phyloP scores from a whole-genome alignment of 2,888 invertebrate species.

The Idaea dimidiata region DNA sequence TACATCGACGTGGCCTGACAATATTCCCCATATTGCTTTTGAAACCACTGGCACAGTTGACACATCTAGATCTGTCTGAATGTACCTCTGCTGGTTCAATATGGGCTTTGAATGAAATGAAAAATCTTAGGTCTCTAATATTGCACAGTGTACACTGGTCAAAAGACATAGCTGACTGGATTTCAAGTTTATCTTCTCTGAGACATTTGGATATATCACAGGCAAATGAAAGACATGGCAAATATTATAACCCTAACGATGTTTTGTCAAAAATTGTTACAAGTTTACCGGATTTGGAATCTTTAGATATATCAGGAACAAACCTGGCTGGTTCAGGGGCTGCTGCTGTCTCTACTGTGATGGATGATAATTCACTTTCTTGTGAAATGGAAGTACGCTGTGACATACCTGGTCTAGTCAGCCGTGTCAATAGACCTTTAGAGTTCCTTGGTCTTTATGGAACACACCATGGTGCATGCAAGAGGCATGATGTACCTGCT shows the following conservation, averaged over 20 bases:
- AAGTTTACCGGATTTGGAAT: conserved; percentile 87
- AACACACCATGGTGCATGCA: conserved; percentile 93
- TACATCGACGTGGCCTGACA: conserved; percentile 75
- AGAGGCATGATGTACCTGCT: conserved; percentile 95
- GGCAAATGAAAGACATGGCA: conserved; percentile 85
- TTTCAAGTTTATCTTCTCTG: conserved; percentile 78
- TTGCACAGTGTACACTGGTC: conserved; percentile 90
- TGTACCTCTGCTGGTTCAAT: conserved; percentile 84
- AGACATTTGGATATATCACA: conserved; percentile 93
- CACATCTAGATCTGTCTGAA: conserved; percentile 86
- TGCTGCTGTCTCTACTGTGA: conserved; percentile 67
- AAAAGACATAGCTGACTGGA: conserved; percentile 82
- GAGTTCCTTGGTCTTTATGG: conserved; percentile 96
- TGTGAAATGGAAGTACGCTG: conserved; percentile 67
- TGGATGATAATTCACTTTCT: conserved; percentile 34
- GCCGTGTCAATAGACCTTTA: conserved; percentile 87
- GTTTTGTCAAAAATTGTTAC: conserved; percentile 86
- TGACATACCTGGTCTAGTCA: conserved; percentile 93
- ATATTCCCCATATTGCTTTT: conserved; percentile 79
- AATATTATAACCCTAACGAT: conserved; percentile 87
- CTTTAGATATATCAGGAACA: conserved; percentile 97
- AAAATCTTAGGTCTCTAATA: conserved; percentile 86
- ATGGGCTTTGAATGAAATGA: conserved; percentile 83
- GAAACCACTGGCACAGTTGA: conserved; percentile 81
- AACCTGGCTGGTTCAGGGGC: conserved; percentile 95